A percentile compares a stretch with the other conserved stretches of the same genome.
These are phyloP conservation scores for Forficula auricularia DNA, from an alignment of 1,140 invertebrate genomes.

Conservation along the genomic window DNA sequence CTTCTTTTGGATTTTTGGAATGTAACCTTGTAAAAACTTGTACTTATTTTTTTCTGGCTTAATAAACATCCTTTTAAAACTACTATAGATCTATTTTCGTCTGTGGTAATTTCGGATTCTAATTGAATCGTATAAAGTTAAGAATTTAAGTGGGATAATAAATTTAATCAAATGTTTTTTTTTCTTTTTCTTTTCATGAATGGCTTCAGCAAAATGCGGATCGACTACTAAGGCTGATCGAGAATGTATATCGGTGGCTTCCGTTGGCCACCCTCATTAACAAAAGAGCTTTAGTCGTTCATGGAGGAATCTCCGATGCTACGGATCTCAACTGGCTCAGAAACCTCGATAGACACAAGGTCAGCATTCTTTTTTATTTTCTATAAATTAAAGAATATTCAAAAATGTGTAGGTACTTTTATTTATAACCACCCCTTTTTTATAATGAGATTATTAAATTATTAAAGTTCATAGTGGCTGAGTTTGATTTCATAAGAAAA, in stretches of 20 bases:
- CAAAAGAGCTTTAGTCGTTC: constrained; percentile 67
- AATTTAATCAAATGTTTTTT: too few relatives aligned
- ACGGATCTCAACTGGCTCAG: constrained; percentile 60
- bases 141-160: not conserved
- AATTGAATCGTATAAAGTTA: too few relatives aligned
- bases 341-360: constrained; percentile 59
- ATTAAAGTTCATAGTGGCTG: constrained; percentile 3
- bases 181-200: too few relatives aligned
- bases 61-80: too few relatives aligned
- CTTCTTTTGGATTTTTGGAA: too few relatives aligned
- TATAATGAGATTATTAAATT: not conserved
- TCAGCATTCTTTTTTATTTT: too few relatives aligned
- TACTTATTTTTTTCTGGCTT: too few relatives aligned
- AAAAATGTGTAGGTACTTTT: constrained; percentile 5
- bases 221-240: constrained; percentile 56
- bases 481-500: too few relatives aligned
- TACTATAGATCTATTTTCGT: too few relatives aligned
- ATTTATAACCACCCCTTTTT: constrained; percentile 6
- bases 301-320: constrained; percentile 72
- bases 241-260: constrained; percentile 76
- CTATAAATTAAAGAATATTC: too few relatives aligned
- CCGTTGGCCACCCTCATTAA: constrained; percentile 77
- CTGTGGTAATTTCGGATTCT: too few relatives aligned
- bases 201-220: constrained; percentile 48
- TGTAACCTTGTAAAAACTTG: too few relatives aligned